phyloP scores from a whole-genome alignment of 2,113 vertebrate genomes.

The Dipodomys spectabilis region DNA sequence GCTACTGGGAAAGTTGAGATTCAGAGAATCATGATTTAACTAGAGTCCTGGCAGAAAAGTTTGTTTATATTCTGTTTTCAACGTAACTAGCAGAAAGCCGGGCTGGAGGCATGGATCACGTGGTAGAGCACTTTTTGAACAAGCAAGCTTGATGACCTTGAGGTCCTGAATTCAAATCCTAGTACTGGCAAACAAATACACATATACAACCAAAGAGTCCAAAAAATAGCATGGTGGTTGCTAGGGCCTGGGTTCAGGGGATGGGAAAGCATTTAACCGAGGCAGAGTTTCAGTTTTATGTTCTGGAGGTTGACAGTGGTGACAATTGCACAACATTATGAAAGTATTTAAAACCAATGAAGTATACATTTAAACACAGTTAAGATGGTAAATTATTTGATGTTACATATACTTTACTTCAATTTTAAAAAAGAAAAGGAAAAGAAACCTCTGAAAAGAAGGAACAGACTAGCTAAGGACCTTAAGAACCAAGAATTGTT shows the following conservation, averaged over 20 bases:
- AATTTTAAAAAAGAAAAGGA: not conserved
- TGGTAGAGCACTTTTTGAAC: no score
- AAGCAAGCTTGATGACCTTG: no score
- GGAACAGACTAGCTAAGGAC: not conserved
- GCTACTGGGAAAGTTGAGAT: no score
- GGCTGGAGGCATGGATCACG: no score
- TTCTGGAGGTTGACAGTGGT: not conserved
- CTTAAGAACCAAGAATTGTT: not conserved
- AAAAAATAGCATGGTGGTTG: not conserved
- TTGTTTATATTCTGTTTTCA: no score
- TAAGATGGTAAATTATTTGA: not conserved
- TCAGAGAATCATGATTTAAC: no score
- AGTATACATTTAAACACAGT: not conserved
- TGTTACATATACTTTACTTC: not conserved
- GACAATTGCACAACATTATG: not conserved
- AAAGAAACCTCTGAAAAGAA: not conserved
- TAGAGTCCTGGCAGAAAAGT: no score
- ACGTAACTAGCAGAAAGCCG: no score
- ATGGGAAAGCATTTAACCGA: not conserved
- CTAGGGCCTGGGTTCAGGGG: not conserved
- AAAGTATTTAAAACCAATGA: not conserved
- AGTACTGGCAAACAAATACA: no score
- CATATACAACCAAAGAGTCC: not conserved
- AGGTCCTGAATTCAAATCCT: no score
- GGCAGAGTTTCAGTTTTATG: not conserved